phyloP scores from a whole-genome alignment of 2,888 invertebrate genomes.

The Altica lythri region DNA sequence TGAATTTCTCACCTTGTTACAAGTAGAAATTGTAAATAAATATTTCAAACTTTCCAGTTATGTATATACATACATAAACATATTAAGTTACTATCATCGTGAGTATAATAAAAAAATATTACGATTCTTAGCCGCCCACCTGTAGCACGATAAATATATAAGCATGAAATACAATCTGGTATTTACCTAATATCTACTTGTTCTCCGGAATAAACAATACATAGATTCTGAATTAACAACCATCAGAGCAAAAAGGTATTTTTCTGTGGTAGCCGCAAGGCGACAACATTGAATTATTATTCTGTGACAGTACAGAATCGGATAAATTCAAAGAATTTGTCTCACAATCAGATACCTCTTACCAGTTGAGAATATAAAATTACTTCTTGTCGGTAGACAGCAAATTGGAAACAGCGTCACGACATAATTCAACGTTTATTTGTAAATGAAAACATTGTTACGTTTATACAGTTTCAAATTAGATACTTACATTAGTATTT shows the following conservation, averaged over 20 bases:
- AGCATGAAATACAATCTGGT: neutral
- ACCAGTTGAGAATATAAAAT: slow-evolving; percentile 13
- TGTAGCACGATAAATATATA: no score
- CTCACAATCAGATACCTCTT: slow-evolving; percentile 17
- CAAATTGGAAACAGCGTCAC: slow-evolving; percentile 19
- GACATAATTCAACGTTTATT: slow-evolving; percentile 7
- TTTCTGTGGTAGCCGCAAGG: neutral
- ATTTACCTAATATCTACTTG: neutral
- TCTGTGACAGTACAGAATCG: slow-evolving; percentile 9
- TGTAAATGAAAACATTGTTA: neutral
- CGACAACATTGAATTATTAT: slow-evolving; percentile 21
- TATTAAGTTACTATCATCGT: no score
- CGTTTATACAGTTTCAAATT: no score
- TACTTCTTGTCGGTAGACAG: slow-evolving; percentile 8
- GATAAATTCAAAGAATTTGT: slow-evolving; percentile 25
- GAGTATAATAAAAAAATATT: no score
- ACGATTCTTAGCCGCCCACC: no score
- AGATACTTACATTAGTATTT: no score
- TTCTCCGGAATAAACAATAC: slow-evolving; percentile 6
- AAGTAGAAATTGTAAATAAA: no score
- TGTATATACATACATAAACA: no score
- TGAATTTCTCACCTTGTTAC: no score
- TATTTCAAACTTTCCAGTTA: no score
- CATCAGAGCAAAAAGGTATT: slow-evolving; percentile 1
- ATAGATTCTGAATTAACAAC: neutral